A percentile compares a stretch with the other conserved stretches of the same genome.
These are phyloP conservation scores for Zootermopsis nevadensis DNA, from an alignment of 2,888 invertebrate species.

Conservation along the genomic window DNA sequence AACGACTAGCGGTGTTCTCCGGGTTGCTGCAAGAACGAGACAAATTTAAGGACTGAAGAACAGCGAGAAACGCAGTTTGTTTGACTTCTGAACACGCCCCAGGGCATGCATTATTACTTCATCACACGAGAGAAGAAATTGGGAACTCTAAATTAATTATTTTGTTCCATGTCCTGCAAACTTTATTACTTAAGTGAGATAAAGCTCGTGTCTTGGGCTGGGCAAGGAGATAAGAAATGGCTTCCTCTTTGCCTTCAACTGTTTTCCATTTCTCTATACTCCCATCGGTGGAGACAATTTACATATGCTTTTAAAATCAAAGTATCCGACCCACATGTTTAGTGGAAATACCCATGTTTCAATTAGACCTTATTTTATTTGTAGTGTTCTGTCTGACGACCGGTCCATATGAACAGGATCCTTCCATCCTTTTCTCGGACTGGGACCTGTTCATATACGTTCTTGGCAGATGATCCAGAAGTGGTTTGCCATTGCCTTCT, in stretches of 20 bases:
- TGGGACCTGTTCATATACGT: no score
- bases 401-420: no score
- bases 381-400: no score
- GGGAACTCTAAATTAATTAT: constrained; percentile 32
- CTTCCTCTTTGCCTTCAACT: neutral
- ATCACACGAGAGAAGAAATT: neutral
- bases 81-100: constrained; percentile 29
- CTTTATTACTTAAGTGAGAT: constrained; percentile 31
- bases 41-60: constrained; percentile 4
- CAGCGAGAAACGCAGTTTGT: constrained; percentile 15
- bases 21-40: neutral
- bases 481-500: no score
- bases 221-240: neutral
- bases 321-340: no score
- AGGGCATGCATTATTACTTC: constrained; percentile 14
- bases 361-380: no score
- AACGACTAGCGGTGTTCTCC: no score
- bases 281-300: neutral
- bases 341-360: no score
- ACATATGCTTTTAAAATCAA: no score
- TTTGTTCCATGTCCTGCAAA: constrained; percentile 33
- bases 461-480: no score
- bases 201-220: neutral
- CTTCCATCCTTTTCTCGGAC: no score
- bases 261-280: neutral